Evolutionary conservation across 2,888 invertebrate species (phyloP).

Genomic region (Cephus pygmeus): DNA sequence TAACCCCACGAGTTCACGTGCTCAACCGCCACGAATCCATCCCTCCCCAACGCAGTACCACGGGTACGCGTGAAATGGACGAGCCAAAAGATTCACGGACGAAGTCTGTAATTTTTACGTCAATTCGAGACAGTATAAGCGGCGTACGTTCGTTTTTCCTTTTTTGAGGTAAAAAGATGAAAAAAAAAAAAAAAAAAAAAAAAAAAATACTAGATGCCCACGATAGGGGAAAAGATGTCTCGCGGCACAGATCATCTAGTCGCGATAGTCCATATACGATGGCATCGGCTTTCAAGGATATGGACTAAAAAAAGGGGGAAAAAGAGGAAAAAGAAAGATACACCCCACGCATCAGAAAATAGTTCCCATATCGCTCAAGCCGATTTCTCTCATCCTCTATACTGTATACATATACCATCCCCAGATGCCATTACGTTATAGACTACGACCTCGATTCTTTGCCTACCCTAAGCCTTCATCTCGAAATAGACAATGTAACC

Average conservation of each 20-base stretch:
- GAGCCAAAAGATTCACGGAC: neutral
- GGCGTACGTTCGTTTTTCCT: neutral
- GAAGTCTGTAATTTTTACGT: neutral
- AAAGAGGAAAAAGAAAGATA: neutral
- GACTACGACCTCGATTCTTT: neutral
- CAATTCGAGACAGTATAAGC: neutral
- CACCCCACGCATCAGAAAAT: neutral
- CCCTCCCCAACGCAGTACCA: neutral
- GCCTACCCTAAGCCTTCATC: neutral
- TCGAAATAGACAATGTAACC: neutral
- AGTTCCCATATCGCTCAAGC: neutral
- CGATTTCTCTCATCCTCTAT: neutral
- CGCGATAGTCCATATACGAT: neutral
- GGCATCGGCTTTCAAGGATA: neutral
- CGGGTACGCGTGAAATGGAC: neutral
- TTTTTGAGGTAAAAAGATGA: too few relatives aligned
- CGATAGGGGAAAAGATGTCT: neutral
- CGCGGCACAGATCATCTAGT: neutral
- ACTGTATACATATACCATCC: neutral
- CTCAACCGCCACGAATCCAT: slow-evolving; percentile 7
- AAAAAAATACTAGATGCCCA: neutral
- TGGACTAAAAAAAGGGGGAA: neutral
- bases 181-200: neutral
- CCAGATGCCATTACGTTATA: neutral
- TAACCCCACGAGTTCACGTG: slow-evolving; percentile 6